phyloP scores from a whole-genome alignment of 2,797 vertebrate genomes.

The Octomys mimax region DNA sequence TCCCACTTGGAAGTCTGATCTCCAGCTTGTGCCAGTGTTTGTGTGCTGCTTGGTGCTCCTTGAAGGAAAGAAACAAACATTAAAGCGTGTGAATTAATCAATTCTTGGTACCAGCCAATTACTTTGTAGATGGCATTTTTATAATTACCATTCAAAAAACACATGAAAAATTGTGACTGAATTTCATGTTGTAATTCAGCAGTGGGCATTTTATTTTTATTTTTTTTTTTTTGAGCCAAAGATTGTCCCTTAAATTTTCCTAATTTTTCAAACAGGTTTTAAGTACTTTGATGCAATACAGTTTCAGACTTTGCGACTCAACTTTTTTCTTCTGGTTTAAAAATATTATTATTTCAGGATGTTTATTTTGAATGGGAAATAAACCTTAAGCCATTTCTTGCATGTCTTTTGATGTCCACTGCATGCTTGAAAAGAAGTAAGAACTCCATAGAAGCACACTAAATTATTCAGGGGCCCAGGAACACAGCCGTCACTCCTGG shows the following conservation, averaged over 20 bases:
- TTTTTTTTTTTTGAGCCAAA: constrained; percentile 57
- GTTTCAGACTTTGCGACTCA: constrained; percentile 40
- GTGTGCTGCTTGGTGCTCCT: not conserved
- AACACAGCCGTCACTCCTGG: not conserved
- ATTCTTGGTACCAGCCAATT: not conserved
- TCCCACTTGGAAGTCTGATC: not conserved
- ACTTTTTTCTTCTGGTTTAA: constrained; percentile 8
- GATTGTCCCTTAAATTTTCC: not conserved
- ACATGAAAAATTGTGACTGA: constrained; percentile 29
- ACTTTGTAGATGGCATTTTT: constrained; percentile 34
- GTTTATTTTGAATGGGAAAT: constrained; percentile 55
- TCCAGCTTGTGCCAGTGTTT: not conserved
- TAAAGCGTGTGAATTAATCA: constrained; percentile 41
- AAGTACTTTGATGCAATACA: not conserved
- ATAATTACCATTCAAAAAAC: constrained; percentile 51
- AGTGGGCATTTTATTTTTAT: constrained; percentile 13
- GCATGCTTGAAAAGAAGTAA: constrained; percentile 2
- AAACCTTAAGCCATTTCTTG: constrained; percentile 39
- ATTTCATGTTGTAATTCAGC: constrained; percentile 2
- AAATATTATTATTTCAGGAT: constrained; percentile 17
- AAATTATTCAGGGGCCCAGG: constrained; percentile 35
- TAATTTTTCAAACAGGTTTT: constrained; percentile 19
- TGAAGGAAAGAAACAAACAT: constrained; percentile 31
- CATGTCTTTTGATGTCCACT: not conserved
- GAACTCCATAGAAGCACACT: not conserved